Conservation (phyloP, 2,113 vertebrate species). For the Malurus alboscapulatus region DNA sequence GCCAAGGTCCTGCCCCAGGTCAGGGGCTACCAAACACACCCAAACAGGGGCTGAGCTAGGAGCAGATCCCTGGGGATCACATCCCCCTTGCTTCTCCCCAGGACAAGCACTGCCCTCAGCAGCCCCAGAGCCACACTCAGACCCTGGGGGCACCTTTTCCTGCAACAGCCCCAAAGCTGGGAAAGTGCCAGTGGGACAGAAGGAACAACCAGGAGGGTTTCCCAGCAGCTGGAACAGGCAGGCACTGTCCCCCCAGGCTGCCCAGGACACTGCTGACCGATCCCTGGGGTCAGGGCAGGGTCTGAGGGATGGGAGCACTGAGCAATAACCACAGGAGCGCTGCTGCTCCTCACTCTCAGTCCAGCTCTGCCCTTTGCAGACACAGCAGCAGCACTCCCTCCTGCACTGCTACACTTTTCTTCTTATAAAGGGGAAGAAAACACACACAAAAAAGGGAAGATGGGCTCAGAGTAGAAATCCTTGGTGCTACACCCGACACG, state of each 20-base stretch:
- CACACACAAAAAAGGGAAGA: rapidly evolving
- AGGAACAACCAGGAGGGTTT: rapidly evolving
- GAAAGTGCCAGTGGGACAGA: rapidly evolving
- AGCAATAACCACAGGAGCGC: neutral
- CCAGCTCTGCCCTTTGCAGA: neutral
- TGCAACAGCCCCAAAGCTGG: neutral
- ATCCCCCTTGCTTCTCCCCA: neutral
- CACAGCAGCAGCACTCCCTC: neutral
- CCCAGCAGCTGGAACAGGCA: neutral
- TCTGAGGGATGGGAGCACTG: rapidly evolving
- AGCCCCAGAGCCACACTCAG: neutral
- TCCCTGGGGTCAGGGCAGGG: neutral
- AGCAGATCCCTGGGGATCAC: neutral
- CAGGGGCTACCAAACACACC: neutral
- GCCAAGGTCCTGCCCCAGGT: neutral
- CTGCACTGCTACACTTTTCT: neutral
- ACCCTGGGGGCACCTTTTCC: neutral
- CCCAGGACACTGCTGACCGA: rapidly evolving
- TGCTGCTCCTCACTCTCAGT: rapidly evolving
- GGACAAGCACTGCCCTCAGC: neutral
- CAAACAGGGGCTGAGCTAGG: neutral
- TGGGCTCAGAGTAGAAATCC: neutral
- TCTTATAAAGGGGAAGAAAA: neutral
- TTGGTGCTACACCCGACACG: rapidly evolving
- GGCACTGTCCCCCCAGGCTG: rapidly evolving